phyloP scores from a whole-genome alignment of 1,140 invertebrate species.

The Rhizoglyphus robini region DNA sequence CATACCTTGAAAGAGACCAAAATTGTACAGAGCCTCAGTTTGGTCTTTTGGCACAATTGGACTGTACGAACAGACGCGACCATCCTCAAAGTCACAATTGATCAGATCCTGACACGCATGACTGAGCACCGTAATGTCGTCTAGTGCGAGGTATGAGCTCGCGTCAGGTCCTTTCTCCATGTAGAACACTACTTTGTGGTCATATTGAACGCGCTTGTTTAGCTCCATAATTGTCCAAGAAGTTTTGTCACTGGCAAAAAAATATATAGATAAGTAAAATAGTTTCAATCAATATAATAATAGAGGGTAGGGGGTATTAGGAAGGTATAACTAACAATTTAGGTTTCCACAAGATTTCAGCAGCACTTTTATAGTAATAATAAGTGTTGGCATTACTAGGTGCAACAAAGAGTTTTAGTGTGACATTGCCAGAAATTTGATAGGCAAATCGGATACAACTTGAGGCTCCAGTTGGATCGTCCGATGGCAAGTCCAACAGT shows the following conservation, averaged over 20 bases:
- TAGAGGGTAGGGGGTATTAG: no score
- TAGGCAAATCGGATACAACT: conserved; percentile 6
- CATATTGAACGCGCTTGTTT: neutral
- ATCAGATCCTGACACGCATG: neutral
- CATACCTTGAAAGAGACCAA: neutral
- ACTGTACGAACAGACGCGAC: conserved; percentile 2
- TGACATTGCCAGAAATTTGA: neutral
- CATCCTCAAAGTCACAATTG: conserved; percentile 24
- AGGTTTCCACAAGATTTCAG: neutral
- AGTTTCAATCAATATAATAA: neutral
- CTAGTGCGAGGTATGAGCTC: conserved; percentile 21
- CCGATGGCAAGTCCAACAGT: neutral
- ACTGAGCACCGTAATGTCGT: conserved; percentile 22
- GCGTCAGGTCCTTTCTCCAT: neutral
- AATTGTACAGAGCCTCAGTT: neutral
- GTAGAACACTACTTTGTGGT: neutral
- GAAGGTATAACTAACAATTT: no score
- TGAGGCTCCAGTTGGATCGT: neutral
- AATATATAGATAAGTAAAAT: neutral
- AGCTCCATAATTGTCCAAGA: neutral
- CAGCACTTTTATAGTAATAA: neutral
- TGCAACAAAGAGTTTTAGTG: neutral
- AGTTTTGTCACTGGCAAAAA: neutral
- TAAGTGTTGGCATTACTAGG: neutral
- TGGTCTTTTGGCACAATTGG: neutral